Evolutionary conservation across 1,140 invertebrate genomes (phyloP).

Genomic region (Drosophila malerkotliana): DNA sequence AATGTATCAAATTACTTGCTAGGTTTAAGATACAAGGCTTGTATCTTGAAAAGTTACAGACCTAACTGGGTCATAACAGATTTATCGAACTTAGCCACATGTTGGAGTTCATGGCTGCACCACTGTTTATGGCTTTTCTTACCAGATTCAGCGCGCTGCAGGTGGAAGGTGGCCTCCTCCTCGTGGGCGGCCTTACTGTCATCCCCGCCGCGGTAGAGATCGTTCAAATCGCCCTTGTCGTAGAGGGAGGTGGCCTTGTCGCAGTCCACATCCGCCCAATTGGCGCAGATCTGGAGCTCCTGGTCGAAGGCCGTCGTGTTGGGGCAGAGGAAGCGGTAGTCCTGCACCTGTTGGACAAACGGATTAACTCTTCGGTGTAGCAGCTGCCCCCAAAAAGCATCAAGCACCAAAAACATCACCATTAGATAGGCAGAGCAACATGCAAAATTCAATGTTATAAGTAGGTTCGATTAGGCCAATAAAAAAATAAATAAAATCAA

Average conservation of each 20-base stretch:
- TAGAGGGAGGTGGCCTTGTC: conserved; percentile 91
- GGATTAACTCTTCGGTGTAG: conserved; percentile 76
- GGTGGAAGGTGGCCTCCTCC: conserved; percentile 90
- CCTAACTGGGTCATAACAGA: not conserved
- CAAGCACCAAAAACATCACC: conserved; percentile 61
- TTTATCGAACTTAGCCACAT: not conserved
- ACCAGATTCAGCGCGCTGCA: conserved; percentile 91
- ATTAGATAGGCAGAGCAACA: conserved; percentile 76
- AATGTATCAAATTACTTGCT: not conserved
- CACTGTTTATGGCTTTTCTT: conserved; percentile 17
- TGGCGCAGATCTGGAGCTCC: conserved; percentile 95
- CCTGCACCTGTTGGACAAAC: conserved; percentile 87
- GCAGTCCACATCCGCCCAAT: conserved; percentile 95
- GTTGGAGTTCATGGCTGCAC: not conserved
- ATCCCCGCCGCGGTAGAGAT: conserved; percentile 89
- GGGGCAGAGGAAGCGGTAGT: conserved; percentile 94
- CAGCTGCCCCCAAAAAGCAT: conserved; percentile 58
- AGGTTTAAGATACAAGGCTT: too few species aligned
- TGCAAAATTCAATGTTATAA: conserved; percentile 74
- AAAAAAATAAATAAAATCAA: not conserved
- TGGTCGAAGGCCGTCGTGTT: conserved; percentile 97
- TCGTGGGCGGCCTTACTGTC: conserved; percentile 86
- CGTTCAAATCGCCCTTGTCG: conserved; percentile 91
- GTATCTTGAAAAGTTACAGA: not conserved
- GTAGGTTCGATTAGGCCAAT: conserved; percentile 28